Evolutionary conservation across 2,797 vertebrate genomes (phyloP), one percentile per base, ranked within the genome.

Genomic region (Triplophysa bombifrons): DNA sequence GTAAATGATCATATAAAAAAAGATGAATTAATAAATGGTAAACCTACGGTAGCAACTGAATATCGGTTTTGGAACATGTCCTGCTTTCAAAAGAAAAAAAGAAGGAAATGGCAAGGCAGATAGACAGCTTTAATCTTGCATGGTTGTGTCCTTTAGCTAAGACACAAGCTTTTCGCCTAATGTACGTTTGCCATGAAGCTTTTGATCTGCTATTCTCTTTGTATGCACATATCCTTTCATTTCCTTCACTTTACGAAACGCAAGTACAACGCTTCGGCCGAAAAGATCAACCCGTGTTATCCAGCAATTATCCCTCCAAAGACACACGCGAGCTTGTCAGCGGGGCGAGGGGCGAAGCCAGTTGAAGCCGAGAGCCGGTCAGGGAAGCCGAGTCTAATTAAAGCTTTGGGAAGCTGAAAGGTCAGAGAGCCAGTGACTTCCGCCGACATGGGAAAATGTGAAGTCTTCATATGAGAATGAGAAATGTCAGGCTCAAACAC

Each of bases 161-260:
- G 81, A 82, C 67, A 46, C 53, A 76, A 51, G 30, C 51, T 51
- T 82, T 82, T 70, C 71, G 63, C 50, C 65, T 64, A 84, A 84
- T 85, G 73, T 60, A 53, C 44, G 76, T 76, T 66, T 61, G 25
- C 25, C 25, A 1, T 7, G 78, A 27, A 12, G 34, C 20, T 55
- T 79, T 71, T 82, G 51, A 85, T 85, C 60, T 61, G 22, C 44
- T 74, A 86, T 86, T 86, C 80, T 79, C 71, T 84, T 84, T 84
- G 53, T 81, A 50, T 55, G 79, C 1, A 6, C 51, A 25, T 19
- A 61, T 56, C 60, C 58, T 68, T 64, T 76, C 63, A 55, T 67
- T 76, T 46, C 50, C 25, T 27, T 0, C 55, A 66, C 22, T 66
- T 50, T 48, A 30, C 41, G 41, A 58, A 56, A 67, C 30, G 70